Base-by-base conservation (phyloP, 1,140 invertebrate genomes). In the Sycophaga agraensis region DNA sequence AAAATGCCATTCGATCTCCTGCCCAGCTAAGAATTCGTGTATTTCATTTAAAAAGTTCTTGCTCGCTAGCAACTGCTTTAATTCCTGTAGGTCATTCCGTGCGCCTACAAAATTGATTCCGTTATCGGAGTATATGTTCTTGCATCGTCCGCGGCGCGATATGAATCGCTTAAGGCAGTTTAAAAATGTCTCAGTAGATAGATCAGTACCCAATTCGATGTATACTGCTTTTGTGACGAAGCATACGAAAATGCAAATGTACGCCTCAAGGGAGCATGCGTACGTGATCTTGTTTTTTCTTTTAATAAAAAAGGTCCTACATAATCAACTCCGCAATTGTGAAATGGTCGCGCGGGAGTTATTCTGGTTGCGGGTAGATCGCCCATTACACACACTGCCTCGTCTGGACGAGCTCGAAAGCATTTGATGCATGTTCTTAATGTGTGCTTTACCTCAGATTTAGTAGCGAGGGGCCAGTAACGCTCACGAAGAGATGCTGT, bases 161-260 rank as follows among this genome's bases (percentile, higher is more conserved):
- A 43, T 22, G 14, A 43, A 43, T 4, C 42, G 42, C 14, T 43
- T 43, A 7, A 43, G 12, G 21, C 42, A 43, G 4, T 63, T 50
- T 4, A 73, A 37, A 51, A 74, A 72, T 4, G 56, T 57, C 28
- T 69, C 57, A 0, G 68, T 64, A 21, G 68, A 49, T 4, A 70
- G 28, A 64, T 70, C 65, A 12, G 24, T 31, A 8, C 24, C 54
- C 11, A 57, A 12, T 45, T 57, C 54, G 4, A 61, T 1, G 70
- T 57, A 42, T 4, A 57, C 26, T 1, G 42, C 42, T 19, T 43
- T 43, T 21, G 42, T 43, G 14, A 14, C 42, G 21, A 43, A 43
- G 21, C 42, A 43, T 12, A 43, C 42, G 14, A 43, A 43, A 43
- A 43, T 43, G 21, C 42, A 43, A 4, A 43, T 21, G 21, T 43